Percentiles rank a stretch among this genome's conserved stretches.
Evolutionary conservation across 2,888 invertebrate species (phyloP).

Genomic region (Diadromus collaris): DNA sequence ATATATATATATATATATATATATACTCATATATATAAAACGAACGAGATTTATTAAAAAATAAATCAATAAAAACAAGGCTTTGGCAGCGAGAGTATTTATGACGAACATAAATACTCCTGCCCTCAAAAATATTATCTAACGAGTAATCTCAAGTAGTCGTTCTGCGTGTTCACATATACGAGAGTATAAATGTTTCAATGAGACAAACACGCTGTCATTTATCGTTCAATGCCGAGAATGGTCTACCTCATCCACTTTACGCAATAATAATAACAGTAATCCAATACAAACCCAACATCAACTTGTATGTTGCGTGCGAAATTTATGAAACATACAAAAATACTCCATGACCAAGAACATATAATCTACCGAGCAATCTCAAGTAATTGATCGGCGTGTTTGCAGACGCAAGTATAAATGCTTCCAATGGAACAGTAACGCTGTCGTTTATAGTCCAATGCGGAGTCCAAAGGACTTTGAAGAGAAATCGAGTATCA

Average conservation of each 20-base stretch:
- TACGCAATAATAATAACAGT: not conserved
- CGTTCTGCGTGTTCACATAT: not conserved
- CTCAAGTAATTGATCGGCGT: too few species aligned
- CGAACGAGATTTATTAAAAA: not conserved
- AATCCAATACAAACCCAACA: not conserved
- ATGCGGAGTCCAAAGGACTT: not conserved
- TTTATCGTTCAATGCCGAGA: not conserved
- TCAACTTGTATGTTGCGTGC: not conserved
- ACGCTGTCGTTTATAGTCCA: too few species aligned
- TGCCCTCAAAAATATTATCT: not conserved
- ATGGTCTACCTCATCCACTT: not conserved
- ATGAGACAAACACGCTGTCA: not conserved
- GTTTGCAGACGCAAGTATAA: too few species aligned
- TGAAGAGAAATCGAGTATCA: not conserved
- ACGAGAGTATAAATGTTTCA: not conserved
- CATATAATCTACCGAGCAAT: too few species aligned
- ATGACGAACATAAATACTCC: not conserved
- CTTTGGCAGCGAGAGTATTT: not conserved
- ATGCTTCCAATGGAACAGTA: too few species aligned
- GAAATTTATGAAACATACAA: too few species aligned
- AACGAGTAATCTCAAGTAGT: not conserved
- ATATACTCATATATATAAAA: too few species aligned
- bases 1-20: too few species aligned
- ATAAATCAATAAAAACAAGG: too few species aligned
- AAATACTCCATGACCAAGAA: too few species aligned